phyloP scores from a whole-genome alignment of 2,888 invertebrate genomes.

The Sminthurinus aureus region DNA sequence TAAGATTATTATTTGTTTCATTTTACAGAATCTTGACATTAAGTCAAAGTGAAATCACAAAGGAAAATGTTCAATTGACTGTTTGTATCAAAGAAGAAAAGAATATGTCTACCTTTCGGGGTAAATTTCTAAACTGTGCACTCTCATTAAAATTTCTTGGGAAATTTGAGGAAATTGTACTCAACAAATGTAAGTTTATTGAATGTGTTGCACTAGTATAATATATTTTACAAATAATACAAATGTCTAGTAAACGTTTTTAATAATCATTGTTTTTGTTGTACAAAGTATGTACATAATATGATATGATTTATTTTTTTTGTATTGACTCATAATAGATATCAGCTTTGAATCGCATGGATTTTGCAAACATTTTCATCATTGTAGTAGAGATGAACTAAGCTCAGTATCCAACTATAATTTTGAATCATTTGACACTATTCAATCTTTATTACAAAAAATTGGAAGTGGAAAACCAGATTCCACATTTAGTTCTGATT shows the following conservation, averaged over 20 bases:
- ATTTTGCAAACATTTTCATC: no score
- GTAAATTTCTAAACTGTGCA: conserved; percentile 1
- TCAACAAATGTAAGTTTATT: conserved; percentile 29
- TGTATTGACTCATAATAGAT: no score
- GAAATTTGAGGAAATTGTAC: neutral
- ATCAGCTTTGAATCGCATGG: no score
- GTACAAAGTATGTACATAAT: no score
- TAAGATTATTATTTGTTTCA: no score
- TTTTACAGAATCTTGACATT: no score
- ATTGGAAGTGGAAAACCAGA: neutral
- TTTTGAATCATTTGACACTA: neutral
- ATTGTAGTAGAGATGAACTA: no score
- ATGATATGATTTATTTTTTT: no score
- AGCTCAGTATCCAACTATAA: neutral
- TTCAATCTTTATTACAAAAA: neutral
- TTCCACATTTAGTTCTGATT: neutral
- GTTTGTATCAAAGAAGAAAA: conserved; percentile 19
- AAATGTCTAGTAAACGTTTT: no score
- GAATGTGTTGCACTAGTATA: no score
- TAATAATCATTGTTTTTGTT: no score
- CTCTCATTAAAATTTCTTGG: conserved; percentile 22
- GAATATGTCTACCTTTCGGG: neutral
- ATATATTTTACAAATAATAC: no score
- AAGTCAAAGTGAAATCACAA: neutral
- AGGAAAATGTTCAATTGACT: conserved; percentile 24